Conservation (phyloP, 2,888 invertebrate species). For the Drosophila pseudotalamancana region DNA sequence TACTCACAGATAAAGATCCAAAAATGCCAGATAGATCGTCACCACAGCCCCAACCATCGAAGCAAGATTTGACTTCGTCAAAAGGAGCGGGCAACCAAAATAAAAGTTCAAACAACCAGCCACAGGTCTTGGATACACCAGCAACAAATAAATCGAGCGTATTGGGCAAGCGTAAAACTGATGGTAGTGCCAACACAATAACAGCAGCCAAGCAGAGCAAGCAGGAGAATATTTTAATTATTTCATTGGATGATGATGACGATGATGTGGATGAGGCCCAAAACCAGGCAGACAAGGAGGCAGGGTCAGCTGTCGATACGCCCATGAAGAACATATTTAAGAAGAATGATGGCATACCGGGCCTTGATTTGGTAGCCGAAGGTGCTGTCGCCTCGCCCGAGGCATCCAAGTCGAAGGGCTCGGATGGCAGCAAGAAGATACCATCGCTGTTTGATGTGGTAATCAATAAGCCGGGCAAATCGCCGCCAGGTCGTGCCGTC, state of each 20-base stretch:
- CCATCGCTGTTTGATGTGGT: slow-evolving; percentile 80
- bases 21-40: neutral
- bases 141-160: neutral
- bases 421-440: slow-evolving; percentile 60
- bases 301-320: slow-evolving; percentile 10
- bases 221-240: slow-evolving; percentile 57
- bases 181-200: slow-evolving; percentile 7
- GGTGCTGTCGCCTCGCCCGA: slow-evolving; percentile 10
- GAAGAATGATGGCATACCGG: slow-evolving; percentile 87
- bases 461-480: slow-evolving; percentile 59
- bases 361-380: slow-evolving; percentile 88
- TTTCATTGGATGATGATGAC: slow-evolving; percentile 69
- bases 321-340: slow-evolving; percentile 77
- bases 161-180: slow-evolving; percentile 65
- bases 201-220: slow-evolving; percentile 47
- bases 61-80: neutral
- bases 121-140: neutral
- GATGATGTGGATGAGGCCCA: slow-evolving; percentile 35
- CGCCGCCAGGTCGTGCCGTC: neutral
- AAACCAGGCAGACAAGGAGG: neutral
- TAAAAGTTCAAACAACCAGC: neutral
- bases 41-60: neutral
- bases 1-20: neutral
- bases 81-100: neutral
- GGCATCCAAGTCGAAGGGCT: neutral